Conservation (phyloP, 2,888 invertebrate species). For the Acleris holmiana region DNA sequence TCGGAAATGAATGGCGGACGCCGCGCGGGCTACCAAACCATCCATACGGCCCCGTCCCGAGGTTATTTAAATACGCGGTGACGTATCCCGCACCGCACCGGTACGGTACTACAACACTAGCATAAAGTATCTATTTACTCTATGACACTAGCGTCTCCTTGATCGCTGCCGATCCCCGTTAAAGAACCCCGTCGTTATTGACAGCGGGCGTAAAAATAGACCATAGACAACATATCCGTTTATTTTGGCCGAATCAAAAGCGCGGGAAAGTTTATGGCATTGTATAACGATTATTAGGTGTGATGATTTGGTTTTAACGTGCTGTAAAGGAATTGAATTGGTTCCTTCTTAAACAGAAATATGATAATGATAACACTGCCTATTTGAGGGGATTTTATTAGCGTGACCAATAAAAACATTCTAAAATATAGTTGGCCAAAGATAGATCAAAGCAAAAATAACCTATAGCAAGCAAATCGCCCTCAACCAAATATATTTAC, state of each 20-base stretch:
- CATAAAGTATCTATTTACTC: constrained; percentile 6
- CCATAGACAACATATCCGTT: constrained; percentile 39
- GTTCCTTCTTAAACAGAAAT: constrained; percentile 16
- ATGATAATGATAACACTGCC: background rate
- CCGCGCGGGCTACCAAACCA: constrained; percentile 64
- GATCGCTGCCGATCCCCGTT: constrained; percentile 65
- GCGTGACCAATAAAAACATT: no score
- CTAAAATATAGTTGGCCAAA: no score
- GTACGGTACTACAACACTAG: constrained; percentile 49
- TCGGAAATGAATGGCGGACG: constrained; percentile 49
- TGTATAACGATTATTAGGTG: constrained; percentile 33
- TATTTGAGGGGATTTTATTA: background rate
- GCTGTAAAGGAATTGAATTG: constrained; percentile 19
- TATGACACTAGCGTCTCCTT: constrained; percentile 55
- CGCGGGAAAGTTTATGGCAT: constrained; percentile 33
- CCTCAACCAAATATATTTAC: no score
- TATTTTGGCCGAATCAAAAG: constrained; percentile 33
- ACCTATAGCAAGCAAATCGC: no score
- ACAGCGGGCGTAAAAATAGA: constrained; percentile 61
- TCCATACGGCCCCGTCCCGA: constrained; percentile 60
- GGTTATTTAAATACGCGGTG: constrained; percentile 69
- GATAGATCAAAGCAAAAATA: no score
- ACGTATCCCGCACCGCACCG: constrained; percentile 54
- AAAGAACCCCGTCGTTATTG: constrained; percentile 58
- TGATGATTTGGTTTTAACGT: constrained; percentile 35